Evolutionary conservation across 2,888 invertebrate species (phyloP).

Genomic region (Lapara coniferarum): DNA sequence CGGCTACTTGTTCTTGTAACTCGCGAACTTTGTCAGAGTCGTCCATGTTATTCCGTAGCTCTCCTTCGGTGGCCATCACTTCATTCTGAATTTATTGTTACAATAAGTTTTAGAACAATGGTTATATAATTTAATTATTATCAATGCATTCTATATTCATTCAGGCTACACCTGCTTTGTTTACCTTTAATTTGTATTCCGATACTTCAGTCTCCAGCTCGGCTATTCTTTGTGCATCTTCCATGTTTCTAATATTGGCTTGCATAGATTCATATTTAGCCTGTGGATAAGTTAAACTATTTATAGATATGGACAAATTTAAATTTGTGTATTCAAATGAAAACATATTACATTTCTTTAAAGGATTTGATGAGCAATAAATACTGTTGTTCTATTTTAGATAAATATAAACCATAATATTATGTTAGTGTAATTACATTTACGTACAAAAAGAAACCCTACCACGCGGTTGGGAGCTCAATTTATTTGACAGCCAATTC

Average conservation of each 20-base stretch:
- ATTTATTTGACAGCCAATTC: no score
- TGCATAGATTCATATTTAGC: constrained; percentile 96
- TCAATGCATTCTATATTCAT: neutral
- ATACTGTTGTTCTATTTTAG: no score
- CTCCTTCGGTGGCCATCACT: constrained; percentile 96
- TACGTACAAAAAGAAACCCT: no score
- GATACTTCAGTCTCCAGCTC: constrained; percentile 97
- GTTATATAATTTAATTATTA: neutral
- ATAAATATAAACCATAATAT: no score
- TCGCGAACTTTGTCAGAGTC: constrained; percentile 94
- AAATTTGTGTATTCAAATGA: no score
- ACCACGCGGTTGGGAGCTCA: no score
- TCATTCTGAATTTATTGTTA: constrained; percentile 88
- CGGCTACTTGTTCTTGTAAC: constrained; percentile 95
- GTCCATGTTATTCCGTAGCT: constrained; percentile 92
- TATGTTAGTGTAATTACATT: no score
- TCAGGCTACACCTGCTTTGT: neutral
- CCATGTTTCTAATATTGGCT: constrained; percentile 96
- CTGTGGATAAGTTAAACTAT: constrained; percentile 54
- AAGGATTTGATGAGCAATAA: no score
- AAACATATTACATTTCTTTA: no score
- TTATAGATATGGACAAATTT: no score
- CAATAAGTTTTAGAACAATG: neutral
- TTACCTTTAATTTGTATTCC: constrained; percentile 94
- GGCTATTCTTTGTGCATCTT: constrained; percentile 96